Conservation (phyloP, 1,140 invertebrate species). For the Bombus picipes region DNA sequence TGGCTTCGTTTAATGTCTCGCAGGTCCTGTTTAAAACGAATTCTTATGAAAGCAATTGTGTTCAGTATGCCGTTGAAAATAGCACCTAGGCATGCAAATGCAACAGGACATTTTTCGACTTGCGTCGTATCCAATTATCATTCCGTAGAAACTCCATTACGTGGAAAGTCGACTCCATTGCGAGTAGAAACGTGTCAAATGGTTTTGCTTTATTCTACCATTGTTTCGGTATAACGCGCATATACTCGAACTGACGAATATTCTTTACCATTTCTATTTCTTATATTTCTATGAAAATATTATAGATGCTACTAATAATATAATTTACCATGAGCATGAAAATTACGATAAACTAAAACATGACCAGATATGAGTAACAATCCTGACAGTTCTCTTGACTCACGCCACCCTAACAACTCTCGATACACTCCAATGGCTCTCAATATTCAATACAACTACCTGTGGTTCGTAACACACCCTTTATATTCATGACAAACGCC, state of each 20-base stretch:
- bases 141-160: not conserved
- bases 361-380: no score
- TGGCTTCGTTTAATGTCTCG: not conserved
- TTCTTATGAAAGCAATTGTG: not conserved
- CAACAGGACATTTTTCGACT: slow-evolving; percentile 13
- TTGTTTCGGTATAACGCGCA: not conserved
- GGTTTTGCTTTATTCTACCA: not conserved
- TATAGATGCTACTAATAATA: no score
- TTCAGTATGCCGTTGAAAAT: not conserved
- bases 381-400: no score
- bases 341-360: no score
- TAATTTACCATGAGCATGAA: no score
- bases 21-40: not conserved
- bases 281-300: no score
- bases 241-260: not conserved
- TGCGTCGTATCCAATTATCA: slow-evolving; percentile 17
- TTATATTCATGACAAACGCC: not conserved
- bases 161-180: not conserved
- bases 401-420: no score
- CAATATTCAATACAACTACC: not conserved
- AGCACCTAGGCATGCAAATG: not conserved
- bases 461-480: not conserved
- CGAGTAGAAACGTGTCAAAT: not conserved
- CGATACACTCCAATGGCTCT: not conserved
- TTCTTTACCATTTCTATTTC: not conserved